These are phyloP conservation scores for Crenichthys baileyi DNA, from an alignment of 2,797 vertebrate species.

Conservation along the genomic window DNA sequence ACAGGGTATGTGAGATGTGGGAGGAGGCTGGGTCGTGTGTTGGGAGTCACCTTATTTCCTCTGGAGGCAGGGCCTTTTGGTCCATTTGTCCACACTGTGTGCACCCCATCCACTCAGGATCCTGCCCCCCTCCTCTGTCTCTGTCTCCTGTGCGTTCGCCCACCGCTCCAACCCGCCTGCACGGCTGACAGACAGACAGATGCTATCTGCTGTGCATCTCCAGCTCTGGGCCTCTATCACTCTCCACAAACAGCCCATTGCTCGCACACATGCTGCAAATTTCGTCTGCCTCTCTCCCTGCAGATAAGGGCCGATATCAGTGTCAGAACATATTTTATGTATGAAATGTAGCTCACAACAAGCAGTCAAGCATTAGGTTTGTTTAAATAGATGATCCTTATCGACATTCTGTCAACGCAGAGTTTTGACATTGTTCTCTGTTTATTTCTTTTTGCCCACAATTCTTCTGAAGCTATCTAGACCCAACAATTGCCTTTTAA, in stretches of 20 bases:
- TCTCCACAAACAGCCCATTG: conserved; percentile 90
- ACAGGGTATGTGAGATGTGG: conserved; percentile 62
- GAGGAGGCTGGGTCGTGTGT: conserved; percentile 43
- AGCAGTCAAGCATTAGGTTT: conserved; percentile 96
- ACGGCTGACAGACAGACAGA: conserved; percentile 85
- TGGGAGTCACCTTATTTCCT: conserved; percentile 73
- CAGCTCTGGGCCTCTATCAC: conserved; percentile 86
- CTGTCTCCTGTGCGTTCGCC: conserved; percentile 66
- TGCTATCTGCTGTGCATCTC: conserved; percentile 88
- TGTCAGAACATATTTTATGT: conserved; percentile 99
- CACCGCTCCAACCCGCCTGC: conserved; percentile 70
- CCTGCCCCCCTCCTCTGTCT: conserved; percentile 54
- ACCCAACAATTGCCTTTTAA: conserved; percentile 65
- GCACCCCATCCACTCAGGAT: conserved; percentile 40
- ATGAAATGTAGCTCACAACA: conserved; percentile 95
- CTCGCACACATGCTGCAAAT: conserved; percentile 87
- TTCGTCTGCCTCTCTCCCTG: conserved; percentile 87
- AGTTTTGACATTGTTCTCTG: conserved; percentile 82
- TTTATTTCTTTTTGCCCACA: conserved; percentile 66
- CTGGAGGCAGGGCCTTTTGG: conserved; percentile 68
- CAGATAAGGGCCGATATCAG: conserved; percentile 97
- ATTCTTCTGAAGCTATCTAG: conserved; percentile 65
- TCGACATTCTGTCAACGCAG: conserved; percentile 86
- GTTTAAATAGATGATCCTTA: conserved; percentile 98
- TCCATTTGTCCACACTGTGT: conserved; percentile 52